Evolutionary conservation across 2,888 invertebrate genomes (phyloP).

Genomic region (Tetranychus piercei): DNA sequence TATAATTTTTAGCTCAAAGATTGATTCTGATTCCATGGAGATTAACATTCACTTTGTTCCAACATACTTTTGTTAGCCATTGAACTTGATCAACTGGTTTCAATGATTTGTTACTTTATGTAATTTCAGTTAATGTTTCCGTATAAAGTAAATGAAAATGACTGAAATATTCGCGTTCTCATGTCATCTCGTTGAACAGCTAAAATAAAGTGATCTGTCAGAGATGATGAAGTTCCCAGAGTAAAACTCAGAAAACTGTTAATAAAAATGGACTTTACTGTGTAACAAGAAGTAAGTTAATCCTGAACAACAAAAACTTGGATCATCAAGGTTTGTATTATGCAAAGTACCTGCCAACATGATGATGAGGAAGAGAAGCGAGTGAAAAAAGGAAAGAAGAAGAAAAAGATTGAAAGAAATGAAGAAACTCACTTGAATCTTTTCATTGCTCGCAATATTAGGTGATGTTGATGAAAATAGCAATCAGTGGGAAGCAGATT

Average conservation of each 20-base stretch:
- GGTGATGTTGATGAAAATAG: neutral
- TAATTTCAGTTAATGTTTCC: neutral
- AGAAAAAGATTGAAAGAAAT: neutral
- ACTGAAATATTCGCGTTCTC: neutral
- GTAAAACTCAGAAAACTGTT: neutral
- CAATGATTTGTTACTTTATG: neutral
- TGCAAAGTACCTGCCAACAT: neutral
- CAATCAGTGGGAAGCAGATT: neutral
- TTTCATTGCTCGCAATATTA: neutral
- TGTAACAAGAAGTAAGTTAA: neutral
- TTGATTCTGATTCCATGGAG: neutral
- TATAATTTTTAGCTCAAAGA: neutral
- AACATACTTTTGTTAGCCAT: neutral
- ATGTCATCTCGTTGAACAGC: neutral
- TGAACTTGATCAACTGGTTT: neutral
- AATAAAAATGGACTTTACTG: neutral
- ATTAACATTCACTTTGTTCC: neutral
- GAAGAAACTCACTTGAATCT: neutral
- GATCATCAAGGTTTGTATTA: constrained; percentile 1
- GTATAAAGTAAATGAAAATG: neutral
- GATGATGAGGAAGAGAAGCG: neutral
- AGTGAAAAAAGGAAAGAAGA: neutral
- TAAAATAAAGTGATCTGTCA: neutral
- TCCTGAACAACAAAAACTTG: neutral
- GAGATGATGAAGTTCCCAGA: neutral